These are phyloP conservation scores for Typhlichthys subterraneus DNA, from an alignment of 2,797 vertebrate species.

Conservation along the genomic window DNA sequence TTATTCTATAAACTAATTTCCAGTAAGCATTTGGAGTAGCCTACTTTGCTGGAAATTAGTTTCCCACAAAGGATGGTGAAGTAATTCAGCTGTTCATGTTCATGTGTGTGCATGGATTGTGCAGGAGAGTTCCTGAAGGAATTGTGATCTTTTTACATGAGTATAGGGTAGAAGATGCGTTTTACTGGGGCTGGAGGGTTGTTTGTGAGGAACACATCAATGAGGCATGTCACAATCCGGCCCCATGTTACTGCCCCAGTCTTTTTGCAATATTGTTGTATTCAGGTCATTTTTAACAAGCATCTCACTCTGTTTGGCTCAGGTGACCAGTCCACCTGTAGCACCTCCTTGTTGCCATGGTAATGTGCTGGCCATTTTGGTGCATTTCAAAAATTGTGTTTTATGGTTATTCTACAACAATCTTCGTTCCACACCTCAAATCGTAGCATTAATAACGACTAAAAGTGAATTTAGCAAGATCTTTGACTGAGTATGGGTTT, in stretches of 20 bases:
- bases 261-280: conserved; percentile 67
- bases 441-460: conserved; percentile 11
- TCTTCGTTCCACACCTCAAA: conserved; percentile 35
- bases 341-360: conserved; percentile 73
- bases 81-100: conserved; percentile 62
- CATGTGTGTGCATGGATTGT: neutral
- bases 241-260: conserved; percentile 66
- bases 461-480: conserved; percentile 1
- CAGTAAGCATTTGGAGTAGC: no score
- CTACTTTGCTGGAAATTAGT: conserved; percentile 71
- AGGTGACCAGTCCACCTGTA: conserved; percentile 74
- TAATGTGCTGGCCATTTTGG: conserved; percentile 63
- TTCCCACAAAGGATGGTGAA: conserved; percentile 63
- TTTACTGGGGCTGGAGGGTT: conserved; percentile 44
- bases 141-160: conserved; percentile 29
- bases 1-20: conserved; percentile 58
- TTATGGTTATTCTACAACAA: conserved; percentile 19
- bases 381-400: conserved; percentile 44
- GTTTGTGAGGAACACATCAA: conserved; percentile 59
- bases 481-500: conserved; percentile 14
- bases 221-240: conserved; percentile 69
- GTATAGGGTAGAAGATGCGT: conserved; percentile 15
- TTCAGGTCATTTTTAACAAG: conserved; percentile 79
- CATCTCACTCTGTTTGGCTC: conserved; percentile 70
- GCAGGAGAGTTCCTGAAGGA: neutral